phyloP scores from a whole-genome alignment of 64 coral and sea anemone species.

The Exaiptasia diaphana region DNA sequence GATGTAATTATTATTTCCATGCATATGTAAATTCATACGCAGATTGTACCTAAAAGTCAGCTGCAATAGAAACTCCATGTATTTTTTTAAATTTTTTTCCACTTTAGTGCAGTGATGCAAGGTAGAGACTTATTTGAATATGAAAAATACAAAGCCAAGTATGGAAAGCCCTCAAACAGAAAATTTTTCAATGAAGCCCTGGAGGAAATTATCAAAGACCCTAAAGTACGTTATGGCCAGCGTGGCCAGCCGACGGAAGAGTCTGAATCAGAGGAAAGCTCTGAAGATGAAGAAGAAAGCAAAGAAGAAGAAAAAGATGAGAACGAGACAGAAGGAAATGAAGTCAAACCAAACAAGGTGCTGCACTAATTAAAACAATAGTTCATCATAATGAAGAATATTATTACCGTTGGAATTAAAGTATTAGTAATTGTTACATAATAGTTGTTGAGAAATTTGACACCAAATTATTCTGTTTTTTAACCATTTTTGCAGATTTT shows the following conservation, averaged over 20 bases:
- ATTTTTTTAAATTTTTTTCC: not conserved
- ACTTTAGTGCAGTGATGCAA: conserved; percentile 58
- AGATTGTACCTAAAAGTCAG: too few relatives aligned
- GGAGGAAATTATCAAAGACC: conserved; percentile 73
- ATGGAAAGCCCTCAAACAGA: conserved; percentile 60
- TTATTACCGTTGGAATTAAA: too few relatives aligned
- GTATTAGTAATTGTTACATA: not conserved
- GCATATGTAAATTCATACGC: too few relatives aligned
- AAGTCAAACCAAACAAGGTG: not conserved
- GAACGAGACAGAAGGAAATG: conserved; percentile 7
- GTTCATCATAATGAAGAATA: too few relatives aligned
- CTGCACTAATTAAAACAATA: not conserved
- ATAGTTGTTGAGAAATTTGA: not conserved
- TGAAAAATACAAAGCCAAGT: conserved; percentile 75
- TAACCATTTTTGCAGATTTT: not conserved
- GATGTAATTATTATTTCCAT: too few relatives aligned
- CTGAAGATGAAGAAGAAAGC: conserved; percentile 3
- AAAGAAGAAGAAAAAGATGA: conserved; percentile 35
- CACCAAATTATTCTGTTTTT: not conserved
- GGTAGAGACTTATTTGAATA: conserved; percentile 67
- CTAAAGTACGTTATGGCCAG: conserved; percentile 76
- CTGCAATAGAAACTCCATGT: not conserved
- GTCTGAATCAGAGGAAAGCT: conserved; percentile 45
- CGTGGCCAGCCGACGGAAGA: conserved; percentile 65
- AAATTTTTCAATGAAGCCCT: conserved; percentile 75